Conservation (phyloP, 2,113 vertebrate species). For the Psammodynastes pulverulentus region DNA sequence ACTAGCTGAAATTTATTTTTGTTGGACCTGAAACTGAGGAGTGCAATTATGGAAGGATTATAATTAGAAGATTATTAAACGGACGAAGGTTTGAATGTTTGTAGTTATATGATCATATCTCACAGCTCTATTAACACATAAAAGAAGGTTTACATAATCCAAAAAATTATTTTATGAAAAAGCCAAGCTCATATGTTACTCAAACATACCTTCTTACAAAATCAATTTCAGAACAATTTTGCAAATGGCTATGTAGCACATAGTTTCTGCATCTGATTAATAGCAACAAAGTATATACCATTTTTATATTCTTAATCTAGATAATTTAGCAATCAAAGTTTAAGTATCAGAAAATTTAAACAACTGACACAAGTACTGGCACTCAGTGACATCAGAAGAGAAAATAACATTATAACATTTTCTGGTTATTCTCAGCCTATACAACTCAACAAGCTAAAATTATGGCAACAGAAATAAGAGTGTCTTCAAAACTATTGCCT, state of each 20-base stretch:
- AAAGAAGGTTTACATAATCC: background rate
- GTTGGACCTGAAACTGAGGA: background rate
- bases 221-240: background rate
- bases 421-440: background rate
- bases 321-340: background rate
- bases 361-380: background rate
- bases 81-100: background rate
- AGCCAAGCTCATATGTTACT: background rate
- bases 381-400: background rate
- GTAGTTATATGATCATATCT: background rate
- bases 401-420: background rate
- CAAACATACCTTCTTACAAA: background rate
- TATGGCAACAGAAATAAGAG: background rate
- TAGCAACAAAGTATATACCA: background rate
- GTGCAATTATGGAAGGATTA: background rate
- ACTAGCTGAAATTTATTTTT: background rate
- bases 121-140: background rate
- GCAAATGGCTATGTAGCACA: background rate
- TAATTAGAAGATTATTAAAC: background rate
- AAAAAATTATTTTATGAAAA: background rate
- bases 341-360: background rate
- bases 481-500: background rate
- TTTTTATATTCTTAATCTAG: background rate
- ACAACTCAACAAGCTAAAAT: background rate
- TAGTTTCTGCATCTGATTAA: background rate